A percentile compares a stretch with the other conserved stretches of the same genome.
Evolutionary conservation across 2,797 vertebrate species (phyloP).

Genomic region (Pangasius larnaudii): DNA sequence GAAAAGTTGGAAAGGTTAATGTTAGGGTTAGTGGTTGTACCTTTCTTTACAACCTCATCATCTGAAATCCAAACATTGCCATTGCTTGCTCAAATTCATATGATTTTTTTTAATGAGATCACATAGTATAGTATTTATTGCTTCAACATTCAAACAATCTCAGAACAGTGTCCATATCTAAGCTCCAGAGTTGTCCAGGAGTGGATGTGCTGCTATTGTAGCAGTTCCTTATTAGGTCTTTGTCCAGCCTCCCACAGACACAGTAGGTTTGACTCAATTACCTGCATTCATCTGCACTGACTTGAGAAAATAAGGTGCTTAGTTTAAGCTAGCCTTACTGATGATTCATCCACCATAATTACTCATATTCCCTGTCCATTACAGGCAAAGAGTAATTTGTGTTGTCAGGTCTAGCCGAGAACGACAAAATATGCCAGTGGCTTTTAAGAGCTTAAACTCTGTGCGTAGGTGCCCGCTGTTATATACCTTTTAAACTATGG

Average conservation of each 20-base stretch:
- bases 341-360: constrained; percentile 50
- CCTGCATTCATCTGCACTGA: constrained; percentile 36
- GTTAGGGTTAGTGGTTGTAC: background rate
- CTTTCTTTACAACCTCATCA: background rate
- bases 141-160: background rate
- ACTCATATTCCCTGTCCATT: constrained; percentile 40
- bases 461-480: constrained; percentile 29
- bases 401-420: constrained; percentile 26
- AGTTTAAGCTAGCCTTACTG: constrained; percentile 38
- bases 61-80: background rate
- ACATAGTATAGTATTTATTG: background rate
- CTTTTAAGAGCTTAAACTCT: constrained; percentile 42
- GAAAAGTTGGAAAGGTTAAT: background rate
- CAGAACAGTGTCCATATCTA: background rate
- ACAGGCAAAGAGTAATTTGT: constrained; percentile 34
- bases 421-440: constrained; percentile 27
- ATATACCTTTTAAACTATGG: constrained; percentile 20
- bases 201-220: constrained; percentile 9
- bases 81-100: background rate
- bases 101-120: background rate
- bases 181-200: background rate
- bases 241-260: constrained; percentile 10
- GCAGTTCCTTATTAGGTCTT: constrained; percentile 8
- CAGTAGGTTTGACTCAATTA: constrained; percentile 30
- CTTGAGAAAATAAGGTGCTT: constrained; percentile 41